Evolutionary conservation across 2,888 invertebrate genomes (phyloP).

Genomic region (Drosophila formosana): DNA sequence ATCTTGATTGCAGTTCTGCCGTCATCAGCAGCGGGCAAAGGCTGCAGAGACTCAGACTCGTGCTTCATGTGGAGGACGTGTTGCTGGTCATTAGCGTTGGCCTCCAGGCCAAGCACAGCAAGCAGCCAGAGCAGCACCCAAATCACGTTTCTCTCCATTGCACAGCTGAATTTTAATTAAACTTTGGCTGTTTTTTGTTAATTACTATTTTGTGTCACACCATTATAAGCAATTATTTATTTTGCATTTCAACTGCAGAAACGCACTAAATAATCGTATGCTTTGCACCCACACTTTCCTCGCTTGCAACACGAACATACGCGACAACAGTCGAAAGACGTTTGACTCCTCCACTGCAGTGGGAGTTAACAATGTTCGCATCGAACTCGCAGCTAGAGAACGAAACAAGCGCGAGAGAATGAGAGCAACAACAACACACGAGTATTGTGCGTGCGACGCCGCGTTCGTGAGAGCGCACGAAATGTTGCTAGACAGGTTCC

Average conservation of each 20-base stretch:
- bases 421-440: neutral
- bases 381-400: neutral
- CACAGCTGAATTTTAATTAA: conserved; percentile 42
- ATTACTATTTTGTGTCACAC: conserved; percentile 7
- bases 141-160: conserved; percentile 49
- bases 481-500: conserved; percentile 6
- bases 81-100: conserved; percentile 62
- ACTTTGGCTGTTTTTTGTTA: conserved; percentile 1
- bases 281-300: neutral
- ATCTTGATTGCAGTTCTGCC: conserved; percentile 40
- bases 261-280: neutral
- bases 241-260: neutral
- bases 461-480: neutral
- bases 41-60: conserved; percentile 28
- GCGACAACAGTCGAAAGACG: conserved; percentile 3
- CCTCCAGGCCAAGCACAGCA: conserved; percentile 23
- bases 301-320: neutral
- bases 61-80: conserved; percentile 36
- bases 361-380: conserved; percentile 9
- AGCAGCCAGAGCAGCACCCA: conserved; percentile 6
- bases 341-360: neutral
- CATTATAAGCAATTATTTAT: neutral
- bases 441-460: neutral
- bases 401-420: neutral
- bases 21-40: conserved; percentile 48